Base-by-base conservation (phyloP, 2,113 vertebrate species). In the Connochaetes taurinus region DNA sequence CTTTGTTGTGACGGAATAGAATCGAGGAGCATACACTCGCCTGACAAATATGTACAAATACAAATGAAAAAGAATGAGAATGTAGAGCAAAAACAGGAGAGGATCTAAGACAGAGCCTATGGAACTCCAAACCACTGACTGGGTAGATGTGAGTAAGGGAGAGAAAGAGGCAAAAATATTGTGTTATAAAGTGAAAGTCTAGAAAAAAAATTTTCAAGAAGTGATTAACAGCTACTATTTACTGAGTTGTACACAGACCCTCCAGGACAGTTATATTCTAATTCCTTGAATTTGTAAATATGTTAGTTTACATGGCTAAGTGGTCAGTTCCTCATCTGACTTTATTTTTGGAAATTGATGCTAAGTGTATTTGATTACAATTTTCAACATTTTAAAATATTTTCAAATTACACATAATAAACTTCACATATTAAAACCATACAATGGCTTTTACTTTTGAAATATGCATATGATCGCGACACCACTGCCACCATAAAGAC, bases 171-270 rank as follows among this genome's bases (percentile, higher is more conserved):
- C 2, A 82, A 78, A 12, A 47, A 17, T 78, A 19, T n/a, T 76
- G 9, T 7, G 52, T 58, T 62, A 58, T 25, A 25, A 71, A 17
- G 86, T 9, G 23, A 17, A 52, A 81, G 53, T 64, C n/a, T 47
- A 58, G 57, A 82, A 90, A 97, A 92, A 92, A 90, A 36, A 50
- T 57, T 40, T 90, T 85, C 52, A 89, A 95, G 19, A 95, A 94
- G 43, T 89, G 67, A 94, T 84, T 74, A 92, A 86, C 19, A 94
- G 25, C 5, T 95, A 76, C 19, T 16, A 57, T 55, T 91, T 81
- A 97, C 33, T 82, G 27, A 62, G n/a, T 57, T 94, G 12, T 53
- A 88, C 13, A 58, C 3, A 67, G 45, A 55, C n/a, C 33, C 74
- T 33, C 60, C 55, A 95, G 57, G 45, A 67, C 78, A 53, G 50